Evolutionary conservation across 1,140 invertebrate genomes (phyloP), one percentile per base, ranked within the genome.

Genomic region (Diorhabda elongata): DNA sequence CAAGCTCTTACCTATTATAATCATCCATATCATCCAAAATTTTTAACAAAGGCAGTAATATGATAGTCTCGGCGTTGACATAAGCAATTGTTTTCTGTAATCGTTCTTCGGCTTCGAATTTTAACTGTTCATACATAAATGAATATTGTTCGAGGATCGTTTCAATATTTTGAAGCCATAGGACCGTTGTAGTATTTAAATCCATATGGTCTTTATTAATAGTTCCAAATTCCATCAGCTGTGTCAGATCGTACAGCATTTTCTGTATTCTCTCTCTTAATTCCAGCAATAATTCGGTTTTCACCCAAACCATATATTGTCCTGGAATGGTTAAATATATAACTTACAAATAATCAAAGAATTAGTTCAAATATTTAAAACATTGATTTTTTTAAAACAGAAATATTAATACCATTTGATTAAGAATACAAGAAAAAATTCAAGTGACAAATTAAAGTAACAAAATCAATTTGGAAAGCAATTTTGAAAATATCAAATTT

Each of bases 21-120:
- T 91, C 86, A 73, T 90, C 87, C 88, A 92, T 91, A 69, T 89
- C 86, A 76, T 92, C 85, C 56, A 91, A 83, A 88, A 80, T 69
- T 82, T 82, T 61, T 11, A 91, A 79, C 73, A 90, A 88, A 52
- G 91, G 88, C 68, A 88, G 83, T 76, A 95, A 84, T 71, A 90
- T 89, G 69, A 88, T 82, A 64, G 94, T 84, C 74, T 68, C 64
- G 42, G 84, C 80, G 75, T 89, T 89, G 2, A 96, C 83, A 75
- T 87, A 85, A 58, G 87, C 86, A 8, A 91, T 88, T 74, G 87
- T 87, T 59, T 84, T 83, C 66, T 89, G 83, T 52, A 96, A 76
- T 69, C 85, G 84, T 75, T 94, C 91, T 82, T 96, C 93, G 76
- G 94, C 90, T 65, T 90, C 87, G 64, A 86, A 90, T 83, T 94